These are phyloP conservation scores for Elephas maximus DNA, from an alignment of 2,113 vertebrate genomes.

Conservation along the genomic window DNA sequence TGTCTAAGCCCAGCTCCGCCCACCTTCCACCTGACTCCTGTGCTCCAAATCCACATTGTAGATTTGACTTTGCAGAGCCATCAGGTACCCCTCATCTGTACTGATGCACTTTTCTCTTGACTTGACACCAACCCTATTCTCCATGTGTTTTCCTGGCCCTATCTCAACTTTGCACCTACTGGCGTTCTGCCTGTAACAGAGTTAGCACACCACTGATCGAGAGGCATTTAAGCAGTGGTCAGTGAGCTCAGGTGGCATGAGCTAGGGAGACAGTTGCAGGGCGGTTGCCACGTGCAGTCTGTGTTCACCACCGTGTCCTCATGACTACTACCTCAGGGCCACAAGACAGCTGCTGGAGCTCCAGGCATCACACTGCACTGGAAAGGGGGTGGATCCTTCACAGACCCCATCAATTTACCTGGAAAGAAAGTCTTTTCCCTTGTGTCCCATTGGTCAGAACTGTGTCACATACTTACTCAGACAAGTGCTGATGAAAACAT, in stretches of 20 bases:
- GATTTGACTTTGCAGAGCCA: too few species aligned
- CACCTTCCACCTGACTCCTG: rapidly evolving
- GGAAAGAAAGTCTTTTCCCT: background rate
- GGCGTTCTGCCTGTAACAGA: too few species aligned
- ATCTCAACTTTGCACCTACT: too few species aligned
- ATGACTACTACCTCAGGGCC: background rate
- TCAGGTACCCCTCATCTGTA: too few species aligned
- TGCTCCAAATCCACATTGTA: too few species aligned
- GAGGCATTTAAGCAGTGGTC: background rate
- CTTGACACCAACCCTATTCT: too few species aligned
- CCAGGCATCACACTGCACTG: background rate
- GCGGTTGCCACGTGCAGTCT: rapidly evolving
- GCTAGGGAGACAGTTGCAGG: background rate
- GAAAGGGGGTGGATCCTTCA: background rate
- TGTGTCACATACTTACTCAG: background rate
- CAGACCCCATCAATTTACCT: background rate
- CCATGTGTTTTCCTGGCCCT: too few species aligned
- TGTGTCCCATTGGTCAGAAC: background rate
- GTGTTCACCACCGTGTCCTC: rapidly evolving
- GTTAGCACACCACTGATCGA: background rate
- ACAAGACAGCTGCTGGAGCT: background rate
- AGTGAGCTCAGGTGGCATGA: background rate
- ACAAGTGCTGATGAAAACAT: background rate
- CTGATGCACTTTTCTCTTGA: too few species aligned
- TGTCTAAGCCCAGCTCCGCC: background rate